A percentile compares a stretch with the other conserved stretches of the same genome.
These are phyloP conservation scores for Eristalis intricaria DNA, from an alignment of 2,888 invertebrate genomes.

Conservation along the genomic window DNA sequence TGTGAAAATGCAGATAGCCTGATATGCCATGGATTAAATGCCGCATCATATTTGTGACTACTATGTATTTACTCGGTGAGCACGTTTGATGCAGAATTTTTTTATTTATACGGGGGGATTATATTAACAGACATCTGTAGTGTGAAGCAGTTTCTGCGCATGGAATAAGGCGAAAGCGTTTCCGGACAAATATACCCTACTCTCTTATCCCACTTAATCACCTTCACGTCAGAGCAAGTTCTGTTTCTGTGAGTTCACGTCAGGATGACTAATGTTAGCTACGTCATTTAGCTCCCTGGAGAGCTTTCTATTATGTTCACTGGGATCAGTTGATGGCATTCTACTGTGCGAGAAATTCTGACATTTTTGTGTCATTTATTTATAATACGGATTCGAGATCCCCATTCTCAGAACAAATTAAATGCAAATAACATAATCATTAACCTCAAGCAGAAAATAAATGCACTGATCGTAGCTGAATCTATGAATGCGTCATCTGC, in stretches of 20 bases:
- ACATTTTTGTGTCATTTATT: too few relatives aligned
- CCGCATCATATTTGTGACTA: neutral
- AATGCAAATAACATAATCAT: too few relatives aligned
- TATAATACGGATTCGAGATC: too few relatives aligned
- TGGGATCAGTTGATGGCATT: too few relatives aligned
- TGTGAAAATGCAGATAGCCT: constrained; percentile 52
- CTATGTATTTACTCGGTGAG: constrained; percentile 12
- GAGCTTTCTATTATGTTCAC: neutral
- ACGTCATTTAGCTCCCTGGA: neutral
- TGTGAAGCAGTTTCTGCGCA: neutral
- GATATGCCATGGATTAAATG: neutral
- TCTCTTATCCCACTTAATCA: neutral
- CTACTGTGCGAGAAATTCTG: too few relatives aligned
- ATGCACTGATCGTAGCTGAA: too few relatives aligned
- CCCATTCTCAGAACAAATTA: too few relatives aligned
- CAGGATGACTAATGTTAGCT: neutral
- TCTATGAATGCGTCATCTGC: too few relatives aligned
- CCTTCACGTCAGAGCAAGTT: neutral
- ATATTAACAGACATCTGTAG: neutral
- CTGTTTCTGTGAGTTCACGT: neutral
- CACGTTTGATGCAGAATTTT: constrained; percentile 22
- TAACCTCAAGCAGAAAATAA: too few relatives aligned
- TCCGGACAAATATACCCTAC: neutral
- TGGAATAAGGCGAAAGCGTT: neutral
- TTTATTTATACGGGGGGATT: neutral